Evolutionary conservation across 2,888 invertebrate species (phyloP).

Genomic region (Portevinia maculata): DNA sequence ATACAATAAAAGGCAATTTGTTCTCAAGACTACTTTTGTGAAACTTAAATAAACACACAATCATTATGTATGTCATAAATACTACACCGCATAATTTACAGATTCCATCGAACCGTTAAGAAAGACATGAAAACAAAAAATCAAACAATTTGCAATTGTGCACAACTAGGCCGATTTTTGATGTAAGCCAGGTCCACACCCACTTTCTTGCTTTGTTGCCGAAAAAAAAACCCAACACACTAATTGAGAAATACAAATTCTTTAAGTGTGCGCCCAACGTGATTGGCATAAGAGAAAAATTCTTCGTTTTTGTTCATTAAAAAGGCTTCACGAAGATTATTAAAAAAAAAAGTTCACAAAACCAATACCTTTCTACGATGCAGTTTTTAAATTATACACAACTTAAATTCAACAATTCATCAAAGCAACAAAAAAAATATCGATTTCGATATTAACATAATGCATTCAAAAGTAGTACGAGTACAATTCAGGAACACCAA

Average conservation of each 20-base stretch:
- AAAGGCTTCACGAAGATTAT: conserved; percentile 10
- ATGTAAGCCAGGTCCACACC: conserved; percentile 19
- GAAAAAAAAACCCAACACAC: conserved; percentile 44
- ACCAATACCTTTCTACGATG: conserved; percentile 22
- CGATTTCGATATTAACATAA: conserved; percentile 30
- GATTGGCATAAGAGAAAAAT: conserved; percentile 53
- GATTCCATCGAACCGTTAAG: no score
- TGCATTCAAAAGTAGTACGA: conserved; percentile 22
- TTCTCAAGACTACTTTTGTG: no score
- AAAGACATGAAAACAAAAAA: neutral
- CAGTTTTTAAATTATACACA: conserved; percentile 5
- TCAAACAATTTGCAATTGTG: conserved; percentile 23
- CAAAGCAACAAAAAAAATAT: neutral
- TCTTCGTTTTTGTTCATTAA: conserved; percentile 15
- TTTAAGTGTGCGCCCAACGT: conserved; percentile 59
- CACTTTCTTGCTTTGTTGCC: conserved; percentile 30
- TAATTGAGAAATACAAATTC: conserved; percentile 64
- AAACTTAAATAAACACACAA: no score
- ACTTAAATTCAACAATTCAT: conserved; percentile 6
- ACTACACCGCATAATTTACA: no score
- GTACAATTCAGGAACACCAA: conserved; percentile 28
- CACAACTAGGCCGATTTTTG: conserved; percentile 25
- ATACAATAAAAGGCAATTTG: no score
- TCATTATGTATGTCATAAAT: no score
- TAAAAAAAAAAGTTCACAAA: conserved; percentile 17